phyloP scores from a whole-genome alignment of 1,140 invertebrate genomes.

The Capitella teleta region DNA sequence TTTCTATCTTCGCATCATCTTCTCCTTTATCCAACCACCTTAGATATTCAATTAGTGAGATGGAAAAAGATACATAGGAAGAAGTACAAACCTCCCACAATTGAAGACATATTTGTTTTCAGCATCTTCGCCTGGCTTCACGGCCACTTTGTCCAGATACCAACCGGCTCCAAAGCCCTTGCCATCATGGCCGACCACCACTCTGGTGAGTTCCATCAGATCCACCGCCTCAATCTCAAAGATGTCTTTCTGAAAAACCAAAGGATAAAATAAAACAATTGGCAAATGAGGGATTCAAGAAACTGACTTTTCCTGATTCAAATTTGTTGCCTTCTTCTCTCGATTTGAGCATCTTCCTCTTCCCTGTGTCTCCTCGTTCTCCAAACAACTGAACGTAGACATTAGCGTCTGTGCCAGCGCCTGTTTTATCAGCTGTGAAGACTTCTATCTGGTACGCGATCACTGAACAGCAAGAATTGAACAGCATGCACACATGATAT shows the following conservation, averaged over 20 bases:
- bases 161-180: conserved; percentile 21
- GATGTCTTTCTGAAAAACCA: conserved; percentile 9
- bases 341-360: conserved; percentile 6
- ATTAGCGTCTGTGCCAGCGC: conserved; percentile 20
- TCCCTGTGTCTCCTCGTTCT: conserved; percentile 20
- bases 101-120: conserved; percentile 24
- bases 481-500: background rate
- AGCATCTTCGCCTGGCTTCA: conserved; percentile 19
- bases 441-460: conserved; percentile 20
- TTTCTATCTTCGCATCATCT: too few species aligned
- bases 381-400: conserved; percentile 22
- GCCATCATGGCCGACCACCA: conserved; percentile 18
- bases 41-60: too few species aligned
- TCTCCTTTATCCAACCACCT: background rate
- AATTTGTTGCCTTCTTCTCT: background rate
- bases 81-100: conserved; percentile 22
- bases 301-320: too few species aligned
- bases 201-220: conserved; percentile 11
- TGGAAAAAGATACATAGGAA: too few species aligned
- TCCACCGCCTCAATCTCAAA: conserved; percentile 15
- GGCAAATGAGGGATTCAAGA: too few species aligned
- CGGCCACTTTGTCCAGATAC: conserved; percentile 29
- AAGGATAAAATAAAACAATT: background rate
- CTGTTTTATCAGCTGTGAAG: conserved; percentile 18
- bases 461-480: conserved; percentile 14